A percentile compares a stretch with the other conserved stretches of the same genome.
Evolutionary conservation across 2,113 vertebrate species (phyloP).

Genomic region (Castor canadensis): DNA sequence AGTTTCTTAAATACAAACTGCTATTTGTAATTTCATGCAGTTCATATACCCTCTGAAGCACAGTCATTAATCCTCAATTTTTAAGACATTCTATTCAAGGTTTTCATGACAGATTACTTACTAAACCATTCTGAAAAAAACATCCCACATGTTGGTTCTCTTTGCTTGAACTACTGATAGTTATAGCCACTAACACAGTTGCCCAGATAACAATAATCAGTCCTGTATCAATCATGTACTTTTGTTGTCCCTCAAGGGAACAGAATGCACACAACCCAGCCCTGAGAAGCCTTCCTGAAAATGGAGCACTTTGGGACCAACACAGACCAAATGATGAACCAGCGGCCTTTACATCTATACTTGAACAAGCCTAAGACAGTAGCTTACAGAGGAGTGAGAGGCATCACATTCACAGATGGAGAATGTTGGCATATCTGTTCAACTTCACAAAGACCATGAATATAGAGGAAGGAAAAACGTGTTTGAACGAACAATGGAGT

Average conservation of each 20-base stretch:
- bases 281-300: neutral
- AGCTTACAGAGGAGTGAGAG: neutral
- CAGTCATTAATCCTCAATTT: neutral
- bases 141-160: neutral
- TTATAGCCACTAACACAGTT: neutral
- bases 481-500: neutral
- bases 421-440: neutral
- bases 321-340: neutral
- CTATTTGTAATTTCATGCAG: too few species aligned
- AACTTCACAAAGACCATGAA: neutral
- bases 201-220: neutral
- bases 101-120: neutral
- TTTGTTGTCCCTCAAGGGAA: neutral
- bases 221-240: neutral
- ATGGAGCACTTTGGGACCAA: neutral
- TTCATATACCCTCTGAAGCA: too few species aligned
- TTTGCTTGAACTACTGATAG: neutral
- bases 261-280: neutral
- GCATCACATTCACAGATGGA: neutral
- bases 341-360: neutral
- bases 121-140: neutral
- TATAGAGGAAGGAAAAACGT: neutral
- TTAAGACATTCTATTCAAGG: neutral
- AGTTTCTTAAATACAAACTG: slow-evolving; percentile 15
- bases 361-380: neutral